Conservation (phyloP, 2,113 vertebrate genomes). For the Zosterops pallidus region DNA sequence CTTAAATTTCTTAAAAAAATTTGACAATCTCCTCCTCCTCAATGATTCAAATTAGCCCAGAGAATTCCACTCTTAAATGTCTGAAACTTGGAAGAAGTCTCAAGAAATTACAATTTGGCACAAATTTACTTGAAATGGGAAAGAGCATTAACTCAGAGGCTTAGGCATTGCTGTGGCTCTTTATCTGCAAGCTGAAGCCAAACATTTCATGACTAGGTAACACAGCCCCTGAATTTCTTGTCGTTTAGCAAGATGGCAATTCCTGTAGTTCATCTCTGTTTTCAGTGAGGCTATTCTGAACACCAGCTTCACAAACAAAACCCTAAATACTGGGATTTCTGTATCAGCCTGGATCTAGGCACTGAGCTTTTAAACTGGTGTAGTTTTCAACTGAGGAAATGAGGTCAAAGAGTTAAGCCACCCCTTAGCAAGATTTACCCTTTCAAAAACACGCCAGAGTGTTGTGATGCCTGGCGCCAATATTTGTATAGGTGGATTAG, state of each 20-base stretch:
- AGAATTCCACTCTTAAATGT: neutral
- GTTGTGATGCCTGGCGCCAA: neutral
- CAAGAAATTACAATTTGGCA: neutral
- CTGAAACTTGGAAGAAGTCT: neutral
- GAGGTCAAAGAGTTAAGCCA: slow-evolving; percentile 63
- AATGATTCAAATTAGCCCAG: neutral
- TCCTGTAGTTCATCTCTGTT: neutral
- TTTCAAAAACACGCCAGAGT: slow-evolving; percentile 32
- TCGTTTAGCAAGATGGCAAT: neutral
- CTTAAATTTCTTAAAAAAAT: neutral
- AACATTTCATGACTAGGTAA: neutral
- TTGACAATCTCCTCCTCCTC: fast-evolving
- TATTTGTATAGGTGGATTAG: slow-evolving; percentile 59
- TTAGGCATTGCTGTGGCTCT: neutral
- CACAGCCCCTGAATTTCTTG: neutral
- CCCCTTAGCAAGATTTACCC: slow-evolving; percentile 48
- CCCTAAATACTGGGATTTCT: neutral
- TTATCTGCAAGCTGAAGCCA: neutral
- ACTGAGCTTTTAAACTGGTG: slow-evolving; percentile 19
- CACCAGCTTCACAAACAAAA: neutral
- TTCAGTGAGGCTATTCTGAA: neutral
- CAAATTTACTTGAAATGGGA: neutral
- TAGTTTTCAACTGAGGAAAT: slow-evolving; percentile 33
- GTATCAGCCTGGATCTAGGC: neutral
- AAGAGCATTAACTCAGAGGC: neutral